Base-by-base conservation (phyloP, 2,113 vertebrate species). In the Trochalopteron elliotii region DNA sequence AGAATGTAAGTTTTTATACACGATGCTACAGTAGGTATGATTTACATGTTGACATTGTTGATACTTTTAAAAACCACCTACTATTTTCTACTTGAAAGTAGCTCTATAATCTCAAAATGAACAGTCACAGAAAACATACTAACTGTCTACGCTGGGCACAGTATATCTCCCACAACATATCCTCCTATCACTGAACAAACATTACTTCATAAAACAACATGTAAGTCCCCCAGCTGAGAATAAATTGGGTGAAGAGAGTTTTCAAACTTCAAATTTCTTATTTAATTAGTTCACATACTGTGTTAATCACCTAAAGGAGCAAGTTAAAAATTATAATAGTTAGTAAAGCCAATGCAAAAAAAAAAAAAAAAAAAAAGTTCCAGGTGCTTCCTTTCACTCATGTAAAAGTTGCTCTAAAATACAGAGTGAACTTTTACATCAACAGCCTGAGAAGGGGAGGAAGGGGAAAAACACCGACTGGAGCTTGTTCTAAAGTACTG, bases 261-360 rank as follows among this genome's bases (percentile, higher is more conserved):
- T 82, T 71, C 82, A 76, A 94, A 93, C 78, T 74, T 95, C 85
- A 88, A 86, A 96, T 96, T 97, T 95, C 90, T 87, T 91, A 94
- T 97, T 97, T 97, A 96, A 97, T 98, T 98, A 98, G 98, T 98
- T 97, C 93, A 98, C 96, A 87, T 97, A 98, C 93, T 87, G 64
- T 93, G 98, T 99, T 99, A 98, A 98, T 97, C 95, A 96, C 22
- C 98, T 97, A 96, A 97, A 96, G 92, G 97, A 98, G 98, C 98
- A 97, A 98, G 98, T 99, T 99, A 99, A 98, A 82, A 97, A 98
- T 97, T 98, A 96, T 97, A 95, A 83, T 82, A 94, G 98, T 99
- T 99, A 99, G 99, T 98, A 97, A 97, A 98, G 99, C 98, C 97
- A 98, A 98, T 97, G 97, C 98, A 94, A 55, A 44, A 64, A 78